Evolutionary conservation across 2,888 invertebrate genomes (phyloP), one percentile per base, ranked within the genome.

Genomic region (Protonemura montana): DNA sequence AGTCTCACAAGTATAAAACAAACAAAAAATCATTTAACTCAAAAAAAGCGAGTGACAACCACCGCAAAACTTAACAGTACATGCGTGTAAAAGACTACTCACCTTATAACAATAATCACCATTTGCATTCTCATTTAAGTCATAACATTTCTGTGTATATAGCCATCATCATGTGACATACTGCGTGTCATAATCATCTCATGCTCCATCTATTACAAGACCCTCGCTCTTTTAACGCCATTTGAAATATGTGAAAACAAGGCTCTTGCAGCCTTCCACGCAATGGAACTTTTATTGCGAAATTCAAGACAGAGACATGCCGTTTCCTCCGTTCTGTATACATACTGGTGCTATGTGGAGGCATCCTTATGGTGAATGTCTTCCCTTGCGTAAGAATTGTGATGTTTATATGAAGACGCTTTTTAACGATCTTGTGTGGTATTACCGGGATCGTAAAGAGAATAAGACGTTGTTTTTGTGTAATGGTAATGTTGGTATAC

Each of bases 201-300:
- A 81, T 27, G 81, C 81, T 13, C 81, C 81, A 81, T 81, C 28
- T 81, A 81, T 81, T 81, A 81, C 28, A 27, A 81, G 81, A 1
- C 26, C 5, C 81, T 30, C 81, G 3, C 28, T 7, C 81, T 7
- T n/a, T 10, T 29, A 30, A 30, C 30, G 59, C 59, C 1, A 6
- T 81, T 30, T 81, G 30, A 28, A 78, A 78, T 28, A 81, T 81
- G 81, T 29, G 30, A 29, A 81, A 16, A 81, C 81, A 30, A 28
- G 28, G 10, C 5, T 81, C 27, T n/a, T n/a, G 3, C 30, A 30
- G 59, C 1, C 78, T 26, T 27, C 26, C 78, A 78, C 78, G 27
- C 78, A 26, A 78, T 27, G 78, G 78, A 78, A 78, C 78, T 78
- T 78, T 78, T 78, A 78, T 78, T 78, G 28, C 78, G n/a, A 10